phyloP scores from a whole-genome alignment of 2,888 invertebrate species.

The Brassicogethes aeneus region DNA sequence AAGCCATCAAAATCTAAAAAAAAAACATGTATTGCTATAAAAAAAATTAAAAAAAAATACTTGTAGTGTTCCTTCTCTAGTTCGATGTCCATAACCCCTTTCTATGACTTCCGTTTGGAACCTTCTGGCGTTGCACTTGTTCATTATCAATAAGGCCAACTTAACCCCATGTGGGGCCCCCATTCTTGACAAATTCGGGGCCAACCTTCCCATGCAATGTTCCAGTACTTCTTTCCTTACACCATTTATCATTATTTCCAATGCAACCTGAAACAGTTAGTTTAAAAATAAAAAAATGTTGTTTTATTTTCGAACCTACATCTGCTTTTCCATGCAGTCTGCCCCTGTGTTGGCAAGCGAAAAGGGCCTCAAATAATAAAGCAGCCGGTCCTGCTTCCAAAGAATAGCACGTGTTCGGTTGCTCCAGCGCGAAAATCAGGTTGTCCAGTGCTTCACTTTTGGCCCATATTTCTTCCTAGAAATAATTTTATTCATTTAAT shows the following conservation, averaged over 20 bases:
- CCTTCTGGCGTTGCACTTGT: conserved; percentile 42
- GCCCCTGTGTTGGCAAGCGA: conserved; percentile 22
- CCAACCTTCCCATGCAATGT: conserved; percentile 37
- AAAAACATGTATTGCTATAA: too few species aligned
- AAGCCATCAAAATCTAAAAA: conserved; percentile 50
- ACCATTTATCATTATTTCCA: conserved; percentile 27
- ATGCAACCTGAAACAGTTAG: conserved; percentile 24
- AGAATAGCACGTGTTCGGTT: conserved; percentile 19
- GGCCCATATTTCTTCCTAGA: conserved; percentile 20
- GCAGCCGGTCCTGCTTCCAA: conserved; percentile 24
- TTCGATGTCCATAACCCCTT: conserved; percentile 22
- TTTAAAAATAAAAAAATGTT: not conserved
- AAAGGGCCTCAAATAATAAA: conserved; percentile 23
- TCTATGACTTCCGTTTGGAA: conserved; percentile 41
- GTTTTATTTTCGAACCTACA: conserved; percentile 18
- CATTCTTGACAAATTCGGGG: conserved; percentile 40
- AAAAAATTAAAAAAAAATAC: not conserved
- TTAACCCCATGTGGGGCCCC: conserved; percentile 44
- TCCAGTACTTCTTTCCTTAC: conserved; percentile 32
- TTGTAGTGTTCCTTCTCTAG: conserved; percentile 20
- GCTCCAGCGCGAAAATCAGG: conserved; percentile 22
- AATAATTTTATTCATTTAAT: conserved; percentile 2
- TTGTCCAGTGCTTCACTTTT: conserved; percentile 24
- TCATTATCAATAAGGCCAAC: conserved; percentile 44
- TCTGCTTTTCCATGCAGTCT: conserved; percentile 21